Conservation (phyloP, 1,140 invertebrate species). For the Drosophila bocqueti region DNA sequence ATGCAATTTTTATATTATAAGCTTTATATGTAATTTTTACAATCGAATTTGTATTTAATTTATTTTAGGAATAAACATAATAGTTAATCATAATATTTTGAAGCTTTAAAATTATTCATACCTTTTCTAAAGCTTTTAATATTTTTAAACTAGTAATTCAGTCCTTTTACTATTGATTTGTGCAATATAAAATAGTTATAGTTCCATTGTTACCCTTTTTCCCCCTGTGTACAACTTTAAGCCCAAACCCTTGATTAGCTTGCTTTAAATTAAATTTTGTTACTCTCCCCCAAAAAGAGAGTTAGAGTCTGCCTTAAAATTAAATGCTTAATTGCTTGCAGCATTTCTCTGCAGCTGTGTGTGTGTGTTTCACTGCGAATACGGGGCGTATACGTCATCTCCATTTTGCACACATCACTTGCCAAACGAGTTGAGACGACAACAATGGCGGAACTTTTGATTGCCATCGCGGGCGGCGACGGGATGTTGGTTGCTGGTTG, state of each 20-base stretch:
- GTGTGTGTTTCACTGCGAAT: background rate
- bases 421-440: conserved; percentile 24
- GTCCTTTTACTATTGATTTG: too few species aligned
- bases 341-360: conserved; percentile 35
- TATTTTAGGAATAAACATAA: background rate
- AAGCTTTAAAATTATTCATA: background rate
- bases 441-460: conserved; percentile 53
- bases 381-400: conserved; percentile 60
- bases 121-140: background rate
- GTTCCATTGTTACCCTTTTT: background rate
- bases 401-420: conserved; percentile 51
- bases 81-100: background rate
- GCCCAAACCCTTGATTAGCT: conserved; percentile 54
- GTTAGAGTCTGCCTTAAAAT: conserved; percentile 51
- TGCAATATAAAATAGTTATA: background rate
- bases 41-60: background rate
- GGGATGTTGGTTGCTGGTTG: background rate
- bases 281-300: conserved; percentile 24
- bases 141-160: background rate
- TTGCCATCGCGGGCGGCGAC: conserved; percentile 18
- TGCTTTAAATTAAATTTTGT: conserved; percentile 36
- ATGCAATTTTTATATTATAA: background rate
- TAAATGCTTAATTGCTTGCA: conserved; percentile 64
- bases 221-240: conserved; percentile 2
- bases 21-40: background rate